phyloP scores from a whole-genome alignment of 2,797 vertebrate species.

The Eidolon dupreanum region DNA sequence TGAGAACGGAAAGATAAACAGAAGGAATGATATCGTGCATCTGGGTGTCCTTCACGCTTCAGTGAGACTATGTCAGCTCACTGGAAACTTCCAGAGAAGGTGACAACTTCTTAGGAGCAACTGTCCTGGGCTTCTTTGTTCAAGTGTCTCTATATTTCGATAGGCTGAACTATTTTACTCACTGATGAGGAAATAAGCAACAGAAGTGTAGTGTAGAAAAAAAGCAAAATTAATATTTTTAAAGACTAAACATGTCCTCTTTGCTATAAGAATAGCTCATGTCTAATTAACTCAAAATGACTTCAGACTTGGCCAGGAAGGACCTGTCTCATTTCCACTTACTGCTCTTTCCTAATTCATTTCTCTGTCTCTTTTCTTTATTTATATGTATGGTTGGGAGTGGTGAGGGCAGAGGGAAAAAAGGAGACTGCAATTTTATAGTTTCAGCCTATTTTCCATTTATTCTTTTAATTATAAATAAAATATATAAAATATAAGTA shows the following conservation, averaged over 20 bases:
- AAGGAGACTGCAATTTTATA: background rate
- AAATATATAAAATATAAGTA: background rate
- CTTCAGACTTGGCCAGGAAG: background rate
- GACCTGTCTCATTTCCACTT: background rate
- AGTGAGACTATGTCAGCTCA: background rate
- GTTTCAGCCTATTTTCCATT: background rate
- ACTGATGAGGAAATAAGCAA: background rate
- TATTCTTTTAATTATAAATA: background rate
- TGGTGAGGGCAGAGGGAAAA: background rate
- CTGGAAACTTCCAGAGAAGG: background rate
- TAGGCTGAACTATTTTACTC: background rate
- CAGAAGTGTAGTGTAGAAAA: background rate
- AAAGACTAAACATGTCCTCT: background rate
- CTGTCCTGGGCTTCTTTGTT: background rate
- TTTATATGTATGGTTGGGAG: background rate
- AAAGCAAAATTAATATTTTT: background rate
- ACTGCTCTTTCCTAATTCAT: background rate
- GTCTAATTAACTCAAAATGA: slow-evolving; percentile 27
- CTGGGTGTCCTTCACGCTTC: background rate
- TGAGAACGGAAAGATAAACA: slow-evolving; percentile 21
- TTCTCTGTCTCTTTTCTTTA: background rate
- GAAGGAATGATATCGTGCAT: background rate
- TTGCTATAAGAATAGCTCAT: background rate
- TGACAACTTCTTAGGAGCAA: background rate
- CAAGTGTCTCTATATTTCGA: background rate